These are phyloP conservation scores for Lasiurus borealis DNA, from an alignment of 2,113 vertebrate species.

Conservation along the genomic window DNA sequence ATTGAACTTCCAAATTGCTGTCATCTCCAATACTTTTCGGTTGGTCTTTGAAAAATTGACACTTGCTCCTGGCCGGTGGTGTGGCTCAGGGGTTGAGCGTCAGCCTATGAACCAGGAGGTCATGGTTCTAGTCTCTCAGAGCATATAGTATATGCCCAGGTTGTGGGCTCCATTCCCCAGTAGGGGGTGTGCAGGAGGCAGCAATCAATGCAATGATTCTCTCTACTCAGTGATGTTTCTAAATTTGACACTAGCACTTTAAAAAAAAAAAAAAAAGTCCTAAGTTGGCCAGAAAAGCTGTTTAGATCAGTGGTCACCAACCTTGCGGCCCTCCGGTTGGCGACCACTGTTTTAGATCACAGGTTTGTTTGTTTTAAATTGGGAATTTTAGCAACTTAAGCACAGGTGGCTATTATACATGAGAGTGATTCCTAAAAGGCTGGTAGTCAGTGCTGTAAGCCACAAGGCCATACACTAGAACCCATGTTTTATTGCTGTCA, in stretches of 20 bases:
- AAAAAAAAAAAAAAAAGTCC: neutral
- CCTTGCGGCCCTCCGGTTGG: too few species aligned
- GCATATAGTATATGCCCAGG: too few species aligned
- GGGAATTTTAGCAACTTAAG: neutral
- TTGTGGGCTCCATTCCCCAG: too few species aligned
- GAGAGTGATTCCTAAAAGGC: slow-evolving; percentile 8
- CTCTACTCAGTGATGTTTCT: neutral
- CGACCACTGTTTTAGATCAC: neutral
- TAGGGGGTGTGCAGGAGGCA: too few species aligned
- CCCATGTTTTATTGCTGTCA: neutral
- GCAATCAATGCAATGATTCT: too few species aligned
- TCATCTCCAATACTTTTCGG: neutral
- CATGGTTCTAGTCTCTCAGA: too few species aligned
- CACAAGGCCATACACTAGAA: neutral
- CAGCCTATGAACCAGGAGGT: too few species aligned
- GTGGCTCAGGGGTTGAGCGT: too few species aligned
- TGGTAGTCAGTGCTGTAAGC: neutral
- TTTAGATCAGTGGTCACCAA: neutral
- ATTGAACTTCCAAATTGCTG: neutral
- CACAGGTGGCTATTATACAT: neutral
- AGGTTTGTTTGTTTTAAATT: neutral
- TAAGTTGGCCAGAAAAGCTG: neutral
- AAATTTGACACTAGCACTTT: neutral
- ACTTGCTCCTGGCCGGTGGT: neutral
- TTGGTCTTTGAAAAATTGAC: neutral